A percentile compares a stretch with the other conserved stretches of the same genome.
Evolutionary conservation across 2,888 invertebrate genomes (phyloP).

Genomic region (Lydus trimaculatus): DNA sequence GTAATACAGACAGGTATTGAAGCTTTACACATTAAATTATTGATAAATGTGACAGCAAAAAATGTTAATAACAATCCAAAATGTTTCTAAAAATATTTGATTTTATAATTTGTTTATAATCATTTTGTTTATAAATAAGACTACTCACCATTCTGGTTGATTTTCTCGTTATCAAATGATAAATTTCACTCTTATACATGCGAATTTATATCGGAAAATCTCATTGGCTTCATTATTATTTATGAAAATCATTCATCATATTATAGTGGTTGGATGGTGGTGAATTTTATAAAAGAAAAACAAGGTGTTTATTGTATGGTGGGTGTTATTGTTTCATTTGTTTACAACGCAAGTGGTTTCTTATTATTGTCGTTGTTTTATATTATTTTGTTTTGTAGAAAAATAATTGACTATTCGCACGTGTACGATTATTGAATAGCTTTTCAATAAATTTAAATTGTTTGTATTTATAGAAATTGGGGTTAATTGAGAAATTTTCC

Average conservation of each 20-base stretch:
- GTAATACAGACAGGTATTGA: constrained; percentile 34
- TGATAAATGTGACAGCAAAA: constrained; percentile 5
- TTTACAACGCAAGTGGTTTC: background rate
- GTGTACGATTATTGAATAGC: background rate
- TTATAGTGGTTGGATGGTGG: background rate
- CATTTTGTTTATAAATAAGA: constrained; percentile 5
- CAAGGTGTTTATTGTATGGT: constrained; percentile 23
- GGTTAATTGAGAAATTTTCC: too few species aligned
- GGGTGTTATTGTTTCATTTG: constrained; percentile 16
- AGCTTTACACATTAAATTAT: constrained; percentile 13
- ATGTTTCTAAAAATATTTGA: background rate
- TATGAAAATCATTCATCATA: constrained; percentile 35
- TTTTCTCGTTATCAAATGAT: background rate
- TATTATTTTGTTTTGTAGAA: background rate
- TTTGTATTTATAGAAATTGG: too few species aligned
- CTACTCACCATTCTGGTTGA: background rate
- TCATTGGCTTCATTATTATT: constrained; percentile 32
- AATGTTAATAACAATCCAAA: constrained; percentile 9
- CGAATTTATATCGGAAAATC: constrained; percentile 32
- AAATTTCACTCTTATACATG: constrained; percentile 10
- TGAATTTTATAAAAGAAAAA: constrained; percentile 16
- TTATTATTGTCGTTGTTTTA: background rate
- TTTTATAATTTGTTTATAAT: background rate
- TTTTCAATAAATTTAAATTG: too few species aligned
- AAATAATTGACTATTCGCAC: background rate